A percentile compares a stretch with the other conserved stretches of the same genome.
Evolutionary conservation across 2,888 invertebrate species (phyloP).

Genomic region (Xiphydria camelus): DNA sequence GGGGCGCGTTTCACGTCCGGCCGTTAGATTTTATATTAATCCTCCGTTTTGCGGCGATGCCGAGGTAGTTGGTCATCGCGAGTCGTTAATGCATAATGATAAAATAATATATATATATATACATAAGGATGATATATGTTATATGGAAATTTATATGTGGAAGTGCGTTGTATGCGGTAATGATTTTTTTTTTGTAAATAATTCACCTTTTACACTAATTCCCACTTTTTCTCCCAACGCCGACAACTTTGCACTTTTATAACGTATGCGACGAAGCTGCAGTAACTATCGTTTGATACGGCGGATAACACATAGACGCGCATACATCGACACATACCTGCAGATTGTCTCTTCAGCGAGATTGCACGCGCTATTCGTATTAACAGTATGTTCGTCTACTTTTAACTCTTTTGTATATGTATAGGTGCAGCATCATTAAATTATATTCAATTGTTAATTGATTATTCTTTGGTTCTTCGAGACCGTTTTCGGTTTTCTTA

Average conservation of each 20-base stretch:
- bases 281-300: not conserved
- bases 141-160: not conserved
- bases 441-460: conserved; percentile 32
- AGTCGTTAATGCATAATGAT: conserved; percentile 17
- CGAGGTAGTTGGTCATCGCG: too few species aligned
- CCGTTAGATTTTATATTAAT: too few species aligned
- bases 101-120: conserved; percentile 19
- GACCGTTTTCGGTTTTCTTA: too few species aligned
- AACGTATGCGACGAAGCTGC: not conserved
- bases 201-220: conserved; percentile 15
- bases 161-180: not conserved
- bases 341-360: too few species aligned
- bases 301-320: not conserved
- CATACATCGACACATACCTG: not conserved
- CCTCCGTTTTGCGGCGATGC: too few species aligned
- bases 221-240: not conserved
- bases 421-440: conserved; percentile 29
- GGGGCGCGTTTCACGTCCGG: too few species aligned
- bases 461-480: too few species aligned
- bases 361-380: conserved; percentile 1
- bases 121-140: conserved; percentile 8
- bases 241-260: conserved; percentile 27
- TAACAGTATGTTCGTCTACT: conserved; percentile 7
- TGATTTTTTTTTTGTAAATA: conserved; percentile 26
- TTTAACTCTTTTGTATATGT: conserved; percentile 13